These are phyloP conservation scores for Anniella stebbinsi DNA, from an alignment of 2,797 vertebrate genomes.

Conservation along the genomic window DNA sequence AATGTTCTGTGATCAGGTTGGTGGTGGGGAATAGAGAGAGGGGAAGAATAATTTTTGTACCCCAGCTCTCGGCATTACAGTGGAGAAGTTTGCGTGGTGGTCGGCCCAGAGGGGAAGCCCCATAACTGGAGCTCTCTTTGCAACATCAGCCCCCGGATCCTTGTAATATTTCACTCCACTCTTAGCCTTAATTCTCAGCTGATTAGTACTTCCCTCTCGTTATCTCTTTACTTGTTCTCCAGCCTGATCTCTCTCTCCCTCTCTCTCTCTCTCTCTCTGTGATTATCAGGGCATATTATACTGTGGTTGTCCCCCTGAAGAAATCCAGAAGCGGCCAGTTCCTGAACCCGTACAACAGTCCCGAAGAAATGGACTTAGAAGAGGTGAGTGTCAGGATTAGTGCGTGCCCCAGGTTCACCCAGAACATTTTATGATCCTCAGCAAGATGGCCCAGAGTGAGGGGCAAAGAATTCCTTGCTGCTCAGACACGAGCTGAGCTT, in stretches of 20 bases:
- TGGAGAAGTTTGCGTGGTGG: neutral
- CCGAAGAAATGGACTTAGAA: conserved; percentile 97
- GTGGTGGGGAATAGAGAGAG: no score
- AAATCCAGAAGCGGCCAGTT: conserved; percentile 86
- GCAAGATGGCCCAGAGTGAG: neutral
- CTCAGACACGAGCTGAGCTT: neutral
- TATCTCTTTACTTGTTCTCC: neutral
- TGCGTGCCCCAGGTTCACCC: no score
- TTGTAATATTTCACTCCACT: neutral
- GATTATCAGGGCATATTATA: conserved; percentile 84
- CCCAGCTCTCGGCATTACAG: neutral
- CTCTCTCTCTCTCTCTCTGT: neutral
- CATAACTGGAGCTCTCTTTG: neutral
- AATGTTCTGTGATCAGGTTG: no score
- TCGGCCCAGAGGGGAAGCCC: neutral
- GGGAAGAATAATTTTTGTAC: no score
- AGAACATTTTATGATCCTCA: neutral
- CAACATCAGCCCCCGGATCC: neutral
- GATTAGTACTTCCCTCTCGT: accelerated
- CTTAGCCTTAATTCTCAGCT: neutral
- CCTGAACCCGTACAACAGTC: conserved; percentile 87
- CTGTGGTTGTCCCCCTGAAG: conserved; percentile 92
- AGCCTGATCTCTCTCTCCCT: neutral
- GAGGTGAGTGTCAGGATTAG: conserved; percentile 83
- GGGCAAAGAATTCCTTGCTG: no score